A percentile compares a stretch with the other conserved stretches of the same genome.
Conservation (phyloP, 2,888 invertebrate species). For the Acrobasis suavella region DNA sequence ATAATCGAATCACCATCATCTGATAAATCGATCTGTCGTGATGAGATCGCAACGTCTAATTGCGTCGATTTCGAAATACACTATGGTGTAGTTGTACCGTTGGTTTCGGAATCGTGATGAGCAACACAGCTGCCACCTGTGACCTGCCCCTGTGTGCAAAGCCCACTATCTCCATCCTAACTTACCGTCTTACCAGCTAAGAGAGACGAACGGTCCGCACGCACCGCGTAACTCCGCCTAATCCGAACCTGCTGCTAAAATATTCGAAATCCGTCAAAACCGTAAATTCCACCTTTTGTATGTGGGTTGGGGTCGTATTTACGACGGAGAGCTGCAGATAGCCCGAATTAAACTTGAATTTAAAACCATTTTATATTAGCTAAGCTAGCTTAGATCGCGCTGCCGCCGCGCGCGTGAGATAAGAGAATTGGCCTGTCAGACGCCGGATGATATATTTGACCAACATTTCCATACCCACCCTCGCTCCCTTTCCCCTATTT, state of each 20-base stretch:
- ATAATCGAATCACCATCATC: no score
- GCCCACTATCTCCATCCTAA: conserved; percentile 42
- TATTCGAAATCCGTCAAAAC: conserved; percentile 78
- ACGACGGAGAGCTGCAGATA: conserved; percentile 74
- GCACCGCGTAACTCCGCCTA: conserved; percentile 58
- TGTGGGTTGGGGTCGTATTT: conserved; percentile 66
- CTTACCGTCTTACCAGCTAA: conserved; percentile 58
- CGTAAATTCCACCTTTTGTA: conserved; percentile 78
- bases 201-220: conserved; percentile 41
- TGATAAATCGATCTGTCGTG: no score
- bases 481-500: conserved; percentile 71
- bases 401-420: conserved; percentile 85
- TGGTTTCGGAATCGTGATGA: conserved; percentile 29
- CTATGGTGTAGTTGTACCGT: conserved; percentile 35
- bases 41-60: no score
- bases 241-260: conserved; percentile 61
- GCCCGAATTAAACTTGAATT: conserved; percentile 82
- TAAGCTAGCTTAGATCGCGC: conserved; percentile 82
- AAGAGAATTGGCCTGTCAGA: conserved; percentile 95
- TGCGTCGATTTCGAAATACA: no score
- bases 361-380: conserved; percentile 83
- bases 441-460: conserved; percentile 94
- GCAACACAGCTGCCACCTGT: conserved; percentile 34
- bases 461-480: conserved; percentile 90
- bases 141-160: conserved; percentile 25